Evolutionary conservation across 2,113 vertebrate genomes (phyloP).

Genomic region (Rattus rattus): DNA sequence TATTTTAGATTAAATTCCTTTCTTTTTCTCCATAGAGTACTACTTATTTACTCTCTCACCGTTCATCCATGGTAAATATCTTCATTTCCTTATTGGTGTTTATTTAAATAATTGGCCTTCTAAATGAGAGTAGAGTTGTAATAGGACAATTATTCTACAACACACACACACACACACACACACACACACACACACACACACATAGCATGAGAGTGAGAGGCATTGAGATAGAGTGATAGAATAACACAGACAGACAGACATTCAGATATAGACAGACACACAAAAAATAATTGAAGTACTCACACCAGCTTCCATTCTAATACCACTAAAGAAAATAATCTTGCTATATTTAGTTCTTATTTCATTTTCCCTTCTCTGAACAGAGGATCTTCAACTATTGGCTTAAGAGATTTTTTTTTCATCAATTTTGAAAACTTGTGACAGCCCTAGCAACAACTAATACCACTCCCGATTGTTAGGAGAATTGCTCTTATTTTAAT

Average conservation of each 20-base stretch:
- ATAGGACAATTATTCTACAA: neutral
- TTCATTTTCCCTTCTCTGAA: neutral
- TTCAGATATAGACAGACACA: neutral
- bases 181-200: too few species aligned
- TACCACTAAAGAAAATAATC: constrained; percentile 7
- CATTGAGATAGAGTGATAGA: neutral
- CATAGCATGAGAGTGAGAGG: neutral
- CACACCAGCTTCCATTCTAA: neutral
- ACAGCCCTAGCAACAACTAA: neutral
- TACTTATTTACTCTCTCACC: constrained; percentile 48
- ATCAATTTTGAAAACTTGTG: neutral
- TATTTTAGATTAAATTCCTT: constrained; percentile 54
- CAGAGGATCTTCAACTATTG: neutral
- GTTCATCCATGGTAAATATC: neutral
- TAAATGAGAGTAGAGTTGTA: constrained; percentile 26
- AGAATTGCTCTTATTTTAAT: neutral
- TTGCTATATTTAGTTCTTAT: neutral
- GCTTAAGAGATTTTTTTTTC: neutral
- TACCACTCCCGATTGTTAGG: neutral
- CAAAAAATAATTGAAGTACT: neutral
- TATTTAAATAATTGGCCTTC: constrained; percentile 60
- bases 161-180: too few species aligned
- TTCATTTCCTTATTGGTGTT: constrained; percentile 50
- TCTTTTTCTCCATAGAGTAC: constrained; percentile 29
- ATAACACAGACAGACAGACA: neutral